These are phyloP conservation scores for Trachelus stipa DNA, from an alignment of 2,888 invertebrate genomes.

Conservation along the genomic window DNA sequence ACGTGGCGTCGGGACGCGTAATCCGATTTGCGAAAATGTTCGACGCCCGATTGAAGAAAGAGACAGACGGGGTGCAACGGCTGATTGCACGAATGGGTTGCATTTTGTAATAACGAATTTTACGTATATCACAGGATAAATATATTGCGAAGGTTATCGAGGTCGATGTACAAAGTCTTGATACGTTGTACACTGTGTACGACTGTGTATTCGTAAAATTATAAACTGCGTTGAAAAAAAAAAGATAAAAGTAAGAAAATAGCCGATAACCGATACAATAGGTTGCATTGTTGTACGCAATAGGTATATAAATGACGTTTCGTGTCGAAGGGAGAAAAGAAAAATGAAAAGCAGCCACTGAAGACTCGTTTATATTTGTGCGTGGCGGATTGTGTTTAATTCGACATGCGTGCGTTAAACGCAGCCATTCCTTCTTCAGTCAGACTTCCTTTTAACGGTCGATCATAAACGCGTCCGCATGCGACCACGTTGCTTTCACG, in stretches of 20 bases:
- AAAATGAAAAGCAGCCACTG: not conserved
- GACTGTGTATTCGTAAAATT: not conserved
- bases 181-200: too few species aligned
- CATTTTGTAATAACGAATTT: not conserved
- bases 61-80: not conserved
- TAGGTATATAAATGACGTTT: not conserved
- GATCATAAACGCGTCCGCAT: not conserved
- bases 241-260: not conserved
- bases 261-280: not conserved
- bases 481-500: not conserved
- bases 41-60: not conserved
- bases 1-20: not conserved
- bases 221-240: not conserved
- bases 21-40: not conserved
- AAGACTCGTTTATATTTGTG: not conserved
- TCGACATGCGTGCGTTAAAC: not conserved
- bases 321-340: not conserved
- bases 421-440: not conserved
- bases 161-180: too few species aligned
- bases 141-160: not conserved
- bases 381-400: not conserved
- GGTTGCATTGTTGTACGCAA: not conserved
- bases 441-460: not conserved
- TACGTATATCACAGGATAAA: not conserved
- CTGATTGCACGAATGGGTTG: not conserved